Evolutionary conservation across 2,797 vertebrate genomes (phyloP).

Genomic region (Scarus forsteni): DNA sequence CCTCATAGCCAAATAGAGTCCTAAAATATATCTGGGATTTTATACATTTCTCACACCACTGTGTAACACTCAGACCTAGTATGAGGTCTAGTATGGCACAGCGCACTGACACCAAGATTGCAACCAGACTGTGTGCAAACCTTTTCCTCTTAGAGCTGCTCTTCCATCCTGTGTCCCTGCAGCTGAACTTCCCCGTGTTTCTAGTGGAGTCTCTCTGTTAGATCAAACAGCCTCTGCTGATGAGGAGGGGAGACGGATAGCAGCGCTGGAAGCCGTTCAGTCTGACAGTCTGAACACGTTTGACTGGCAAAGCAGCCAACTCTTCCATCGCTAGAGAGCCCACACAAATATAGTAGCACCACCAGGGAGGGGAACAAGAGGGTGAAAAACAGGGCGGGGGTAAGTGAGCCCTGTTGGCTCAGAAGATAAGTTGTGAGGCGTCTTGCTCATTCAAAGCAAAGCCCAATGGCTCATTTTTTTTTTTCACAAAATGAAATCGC

Average conservation of each 20-base stretch:
- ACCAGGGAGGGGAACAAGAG: constrained; percentile 70
- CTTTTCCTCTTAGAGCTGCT: constrained; percentile 78
- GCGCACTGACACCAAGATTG: constrained; percentile 80
- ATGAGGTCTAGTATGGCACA: constrained; percentile 74
- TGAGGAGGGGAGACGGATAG: constrained; percentile 80
- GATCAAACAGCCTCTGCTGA: constrained; percentile 82
- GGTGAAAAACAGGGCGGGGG: constrained; percentile 56
- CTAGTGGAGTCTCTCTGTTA: constrained; percentile 81
- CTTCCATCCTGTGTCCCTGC: constrained; percentile 80
- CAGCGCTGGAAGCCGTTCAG: constrained; percentile 82
- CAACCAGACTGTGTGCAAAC: constrained; percentile 82
- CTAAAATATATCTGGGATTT: constrained; percentile 57
- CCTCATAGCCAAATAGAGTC: constrained; percentile 52
- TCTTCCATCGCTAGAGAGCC: constrained; percentile 73
- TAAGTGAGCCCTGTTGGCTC: constrained; percentile 67
- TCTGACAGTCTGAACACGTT: constrained; percentile 82
- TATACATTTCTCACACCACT: constrained; percentile 32
- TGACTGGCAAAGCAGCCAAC: constrained; percentile 79
- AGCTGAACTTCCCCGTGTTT: constrained; percentile 77
- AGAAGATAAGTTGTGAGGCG: constrained; percentile 80
- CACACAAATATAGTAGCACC: constrained; percentile 82
- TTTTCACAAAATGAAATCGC: constrained; percentile 84
- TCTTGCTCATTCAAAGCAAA: constrained; percentile 74
- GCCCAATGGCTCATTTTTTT: constrained; percentile 76
- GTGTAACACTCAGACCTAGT: constrained; percentile 72